phyloP scores from a whole-genome alignment of 1,140 invertebrate species.

The Phthorimaea operculella region DNA sequence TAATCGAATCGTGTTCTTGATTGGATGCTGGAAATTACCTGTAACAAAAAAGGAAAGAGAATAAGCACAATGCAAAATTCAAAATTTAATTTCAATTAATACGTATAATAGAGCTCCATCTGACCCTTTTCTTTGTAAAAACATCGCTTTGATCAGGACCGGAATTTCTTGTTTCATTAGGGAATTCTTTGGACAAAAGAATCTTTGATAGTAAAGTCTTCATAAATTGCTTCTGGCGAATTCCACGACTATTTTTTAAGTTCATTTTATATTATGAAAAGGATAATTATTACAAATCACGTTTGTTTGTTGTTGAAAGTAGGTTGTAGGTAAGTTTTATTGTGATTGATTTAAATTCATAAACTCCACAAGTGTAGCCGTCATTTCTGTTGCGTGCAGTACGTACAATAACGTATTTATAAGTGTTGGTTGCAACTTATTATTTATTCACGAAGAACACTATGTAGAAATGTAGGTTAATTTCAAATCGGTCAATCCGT shows the following conservation, averaged over 20 bases:
- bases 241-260: too few relatives aligned
- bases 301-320: too few relatives aligned
- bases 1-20: too few relatives aligned
- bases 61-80: slow-evolving; percentile 4
- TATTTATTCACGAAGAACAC: background rate
- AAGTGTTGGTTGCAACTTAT: background rate
- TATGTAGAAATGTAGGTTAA: slow-evolving; percentile 35
- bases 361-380: too few relatives aligned
- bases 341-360: too few relatives aligned
- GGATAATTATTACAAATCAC: background rate
- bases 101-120: background rate
- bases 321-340: too few relatives aligned
- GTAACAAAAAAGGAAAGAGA: slow-evolving; percentile 19
- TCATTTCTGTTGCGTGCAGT: too few relatives aligned
- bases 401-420: background rate
- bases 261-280: background rate
- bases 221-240: slow-evolving; percentile 1
- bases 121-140: slow-evolving; percentile 1
- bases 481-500: slow-evolving; percentile 46
- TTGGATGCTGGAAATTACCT: slow-evolving; percentile 15
- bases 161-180: slow-evolving; percentile 30
- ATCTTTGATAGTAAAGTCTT: slow-evolving; percentile 10
- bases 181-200: slow-evolving; percentile 22
- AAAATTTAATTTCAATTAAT: background rate
- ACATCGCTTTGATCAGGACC: slow-evolving; percentile 19